Evolutionary conservation across 2,113 vertebrate genomes (phyloP).

Genomic region (Amazona vittata): DNA sequence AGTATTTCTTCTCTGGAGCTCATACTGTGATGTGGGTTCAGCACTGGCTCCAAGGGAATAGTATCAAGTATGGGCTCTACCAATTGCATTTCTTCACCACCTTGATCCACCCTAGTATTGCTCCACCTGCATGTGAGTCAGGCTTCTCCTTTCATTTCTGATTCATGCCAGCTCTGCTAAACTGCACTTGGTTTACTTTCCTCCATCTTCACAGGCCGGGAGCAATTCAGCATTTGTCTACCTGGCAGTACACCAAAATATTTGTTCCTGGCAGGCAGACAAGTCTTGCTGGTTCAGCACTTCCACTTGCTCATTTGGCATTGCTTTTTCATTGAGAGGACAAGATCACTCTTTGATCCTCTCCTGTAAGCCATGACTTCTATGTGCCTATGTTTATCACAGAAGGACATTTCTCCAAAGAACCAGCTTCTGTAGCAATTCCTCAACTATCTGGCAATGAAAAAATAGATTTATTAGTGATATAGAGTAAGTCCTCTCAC

Average conservation of each 20-base stretch:
- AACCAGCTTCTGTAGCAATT: not conserved
- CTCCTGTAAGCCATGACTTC: not conserved
- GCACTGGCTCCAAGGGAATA: not conserved
- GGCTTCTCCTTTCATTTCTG: not conserved
- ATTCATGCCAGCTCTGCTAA: not conserved
- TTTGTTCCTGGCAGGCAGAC: not conserved
- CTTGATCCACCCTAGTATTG: not conserved
- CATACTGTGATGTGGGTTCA: not conserved
- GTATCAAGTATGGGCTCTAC: not conserved
- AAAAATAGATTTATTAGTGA: not conserved
- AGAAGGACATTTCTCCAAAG: not conserved
- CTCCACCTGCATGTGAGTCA: not conserved
- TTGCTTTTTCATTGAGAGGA: not conserved
- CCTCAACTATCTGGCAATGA: not conserved
- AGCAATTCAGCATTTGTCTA: slow-evolving; percentile 22
- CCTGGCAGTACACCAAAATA: slow-evolving; percentile 9
- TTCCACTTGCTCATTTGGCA: slow-evolving; percentile 26
- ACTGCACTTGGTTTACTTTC: not conserved
- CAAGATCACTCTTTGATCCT: not conserved
- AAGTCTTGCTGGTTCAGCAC: not conserved
- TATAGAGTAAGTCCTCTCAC: not conserved
- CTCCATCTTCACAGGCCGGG: not conserved
- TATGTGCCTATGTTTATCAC: not conserved
- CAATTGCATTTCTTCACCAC: not conserved
- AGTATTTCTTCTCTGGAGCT: not conserved